Evolutionary conservation across 2,797 vertebrate genomes (phyloP).

Genomic region (Bucorvus abyssinicus): DNA sequence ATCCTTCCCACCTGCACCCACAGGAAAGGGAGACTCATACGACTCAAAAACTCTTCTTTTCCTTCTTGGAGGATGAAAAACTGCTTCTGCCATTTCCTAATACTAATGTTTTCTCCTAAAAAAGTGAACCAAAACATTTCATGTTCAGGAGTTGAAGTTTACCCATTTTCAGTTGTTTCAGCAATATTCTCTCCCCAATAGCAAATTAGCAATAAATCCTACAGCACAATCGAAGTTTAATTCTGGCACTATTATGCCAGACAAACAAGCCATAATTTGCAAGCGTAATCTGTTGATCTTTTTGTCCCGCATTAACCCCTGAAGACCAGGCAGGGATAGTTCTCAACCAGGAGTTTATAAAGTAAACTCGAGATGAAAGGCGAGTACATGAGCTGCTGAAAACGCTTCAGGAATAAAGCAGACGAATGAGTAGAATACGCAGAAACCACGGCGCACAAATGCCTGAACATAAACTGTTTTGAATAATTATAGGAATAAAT

Average conservation of each 20-base stretch:
- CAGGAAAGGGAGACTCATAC: slow-evolving; percentile 83
- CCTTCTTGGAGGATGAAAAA: slow-evolving; percentile 85
- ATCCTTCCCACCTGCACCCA: slow-evolving; percentile 63
- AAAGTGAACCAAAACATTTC: neutral
- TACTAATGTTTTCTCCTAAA: neutral
- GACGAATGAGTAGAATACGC: fast-evolving
- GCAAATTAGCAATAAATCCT: neutral
- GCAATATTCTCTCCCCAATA: neutral
- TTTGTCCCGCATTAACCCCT: neutral
- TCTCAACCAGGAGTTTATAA: neutral
- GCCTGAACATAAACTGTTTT: fast-evolving
- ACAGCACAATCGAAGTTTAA: neutral
- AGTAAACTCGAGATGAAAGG: neutral
- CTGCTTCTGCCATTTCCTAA: slow-evolving; percentile 81
- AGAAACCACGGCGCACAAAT: neutral
- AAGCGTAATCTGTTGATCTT: too few relatives aligned
- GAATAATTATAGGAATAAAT: neutral
- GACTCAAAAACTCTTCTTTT: slow-evolving; percentile 82
- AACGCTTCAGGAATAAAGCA: neutral
- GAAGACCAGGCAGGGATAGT: fast-evolving
- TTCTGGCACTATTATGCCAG: neutral
- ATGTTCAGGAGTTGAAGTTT: neutral
- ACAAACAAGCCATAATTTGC: neutral
- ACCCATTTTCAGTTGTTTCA: neutral
- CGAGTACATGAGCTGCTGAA: neutral